Conservation (phyloP, 2,113 vertebrate genomes). For the Argyrosomus japonicus region DNA sequence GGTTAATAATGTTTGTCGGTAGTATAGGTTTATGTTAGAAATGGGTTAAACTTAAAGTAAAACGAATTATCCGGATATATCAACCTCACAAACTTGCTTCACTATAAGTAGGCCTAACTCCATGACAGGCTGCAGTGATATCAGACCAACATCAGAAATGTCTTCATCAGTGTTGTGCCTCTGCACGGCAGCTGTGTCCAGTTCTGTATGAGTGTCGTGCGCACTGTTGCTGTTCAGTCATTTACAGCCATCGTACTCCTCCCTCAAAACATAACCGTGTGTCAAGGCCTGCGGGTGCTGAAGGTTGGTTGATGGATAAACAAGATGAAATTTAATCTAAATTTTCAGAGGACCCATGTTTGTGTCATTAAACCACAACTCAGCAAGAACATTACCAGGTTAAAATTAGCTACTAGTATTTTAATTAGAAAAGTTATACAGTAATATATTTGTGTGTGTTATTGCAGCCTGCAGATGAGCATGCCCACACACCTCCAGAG, state of each 20-base stretch:
- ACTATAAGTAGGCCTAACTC: not conserved
- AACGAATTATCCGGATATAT: not conserved
- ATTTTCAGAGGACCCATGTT: not conserved
- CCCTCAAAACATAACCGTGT: not conserved
- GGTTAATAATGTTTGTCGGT: not conserved
- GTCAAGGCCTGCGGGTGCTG: slow-evolving; percentile 8
- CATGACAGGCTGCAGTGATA: not conserved
- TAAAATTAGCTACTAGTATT: not conserved
- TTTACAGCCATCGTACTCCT: slow-evolving; percentile 7
- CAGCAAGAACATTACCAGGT: not conserved
- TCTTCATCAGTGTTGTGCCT: not conserved
- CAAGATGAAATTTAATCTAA: slow-evolving; percentile 16
- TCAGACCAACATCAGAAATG: not conserved
- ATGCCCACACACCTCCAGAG: slow-evolving; percentile 81
- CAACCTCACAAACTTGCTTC: no score
- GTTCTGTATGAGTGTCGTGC: not conserved
- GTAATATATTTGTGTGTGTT: not conserved
- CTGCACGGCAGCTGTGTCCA: not conserved
- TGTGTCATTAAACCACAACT: not conserved
- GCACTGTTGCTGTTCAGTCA: not conserved
- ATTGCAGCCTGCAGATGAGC: slow-evolving; percentile 73
- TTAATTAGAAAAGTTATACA: not conserved
- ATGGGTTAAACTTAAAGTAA: not conserved
- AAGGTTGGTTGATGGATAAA: not conserved
- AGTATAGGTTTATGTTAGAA: not conserved